Base-by-base conservation (phyloP, 1,140 invertebrate species). In the Atta texana region DNA sequence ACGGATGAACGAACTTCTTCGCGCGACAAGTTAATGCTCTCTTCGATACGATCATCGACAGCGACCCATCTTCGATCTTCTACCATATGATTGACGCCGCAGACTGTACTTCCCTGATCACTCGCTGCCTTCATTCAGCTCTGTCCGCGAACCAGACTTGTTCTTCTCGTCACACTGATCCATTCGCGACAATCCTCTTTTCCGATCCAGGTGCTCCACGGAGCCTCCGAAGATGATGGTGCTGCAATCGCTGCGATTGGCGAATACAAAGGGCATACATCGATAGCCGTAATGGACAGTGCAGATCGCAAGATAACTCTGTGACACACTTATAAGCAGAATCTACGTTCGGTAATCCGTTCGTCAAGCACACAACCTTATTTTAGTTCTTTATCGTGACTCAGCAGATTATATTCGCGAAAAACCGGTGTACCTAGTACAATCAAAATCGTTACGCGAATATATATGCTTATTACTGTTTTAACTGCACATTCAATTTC, bases 21-120 rank as follows among this genome's bases (percentile, higher is more conserved):
- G 57, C 68, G 68, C 68, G 31, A 85, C 78, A 87, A 90, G 88
- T 85, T 87, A 87, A 89, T 31, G 61, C 84, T 82, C 87, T 87
- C 82, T 87, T 82, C 84, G 21, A 72, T 86, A 86, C 76, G 76
- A 77, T 55, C 63, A 49, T 57, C 53, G 16, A 5, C 7, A 68
- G 69, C 18, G 28, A 49, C 16, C 18, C 21, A 28, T 24, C 49
- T 31, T 44, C n/a, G 53, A 39, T 28, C 28, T 21, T 14, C 51
- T 6, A 14, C 44, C 6, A 28, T 28, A n/a, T 77, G 21, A 77
- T 16, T 10, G 55, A 34, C 57, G n/a, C 44, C 72, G 44, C n/a
- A 28, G 31, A 6, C 31, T 14, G 51, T 28, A 86, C 53, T 71
- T 86, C 44, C 64, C 24, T 63, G 64, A 81, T 21, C 28, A 72